These are phyloP conservation scores for Luperina nickerlii DNA, from an alignment of 2,888 invertebrate genomes.

Conservation along the genomic window DNA sequence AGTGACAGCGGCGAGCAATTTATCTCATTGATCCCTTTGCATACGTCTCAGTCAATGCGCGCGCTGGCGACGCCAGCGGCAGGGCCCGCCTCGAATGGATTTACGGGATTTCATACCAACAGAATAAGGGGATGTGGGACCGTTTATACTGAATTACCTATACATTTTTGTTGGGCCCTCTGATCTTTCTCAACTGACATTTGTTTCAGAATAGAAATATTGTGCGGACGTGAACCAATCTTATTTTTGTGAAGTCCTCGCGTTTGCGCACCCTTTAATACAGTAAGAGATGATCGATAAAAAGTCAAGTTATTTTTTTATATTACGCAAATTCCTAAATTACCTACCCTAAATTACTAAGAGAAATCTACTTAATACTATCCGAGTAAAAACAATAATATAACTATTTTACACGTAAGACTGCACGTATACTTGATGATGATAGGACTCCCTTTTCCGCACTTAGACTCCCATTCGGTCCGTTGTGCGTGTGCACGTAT, in stretches of 20 bases:
- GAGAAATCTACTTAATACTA: neutral
- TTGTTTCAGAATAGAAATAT: slow-evolving; percentile 68
- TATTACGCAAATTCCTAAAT: neutral
- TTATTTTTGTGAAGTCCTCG: slow-evolving; percentile 53
- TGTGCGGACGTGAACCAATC: slow-evolving; percentile 64
- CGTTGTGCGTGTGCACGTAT: too few relatives aligned
- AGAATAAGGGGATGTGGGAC: slow-evolving; percentile 75
- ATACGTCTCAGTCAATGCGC: slow-evolving; percentile 87
- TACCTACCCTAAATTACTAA: neutral
- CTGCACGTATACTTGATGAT: slow-evolving; percentile 18
- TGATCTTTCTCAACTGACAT: slow-evolving; percentile 73
- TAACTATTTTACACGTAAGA: slow-evolving; percentile 31
- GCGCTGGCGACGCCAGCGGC: slow-evolving; percentile 68
- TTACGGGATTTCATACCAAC: slow-evolving; percentile 78
- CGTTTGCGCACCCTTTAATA: slow-evolving; percentile 23
- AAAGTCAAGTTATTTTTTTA: neutral
- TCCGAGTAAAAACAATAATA: neutral
- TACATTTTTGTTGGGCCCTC: slow-evolving; percentile 74
- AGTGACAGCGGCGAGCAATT: slow-evolving; percentile 85
- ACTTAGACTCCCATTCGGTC: too few relatives aligned
- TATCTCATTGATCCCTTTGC: slow-evolving; percentile 88
- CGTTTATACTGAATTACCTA: slow-evolving; percentile 79
- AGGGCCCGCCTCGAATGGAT: slow-evolving; percentile 76
- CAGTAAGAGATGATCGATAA: neutral
- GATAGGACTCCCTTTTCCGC: too few relatives aligned